These are phyloP conservation scores for Scomberomorus guttatus DNA, from an alignment of 2,797 vertebrate species.

Conservation along the genomic window DNA sequence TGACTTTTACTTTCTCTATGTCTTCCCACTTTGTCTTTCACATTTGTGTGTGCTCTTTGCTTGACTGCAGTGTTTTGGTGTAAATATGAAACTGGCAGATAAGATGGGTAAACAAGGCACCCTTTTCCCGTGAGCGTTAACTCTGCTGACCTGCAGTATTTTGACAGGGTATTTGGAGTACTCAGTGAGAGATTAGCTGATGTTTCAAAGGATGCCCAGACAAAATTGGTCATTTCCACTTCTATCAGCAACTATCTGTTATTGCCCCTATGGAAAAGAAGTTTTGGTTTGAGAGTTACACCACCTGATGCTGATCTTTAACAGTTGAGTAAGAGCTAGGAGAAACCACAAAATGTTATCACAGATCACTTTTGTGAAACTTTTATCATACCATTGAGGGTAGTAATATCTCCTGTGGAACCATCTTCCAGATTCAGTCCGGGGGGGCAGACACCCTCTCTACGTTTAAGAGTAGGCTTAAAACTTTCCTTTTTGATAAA, in stretches of 20 bases:
- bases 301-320: neutral
- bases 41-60: neutral
- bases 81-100: conserved; percentile 67
- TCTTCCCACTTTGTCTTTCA: conserved; percentile 16
- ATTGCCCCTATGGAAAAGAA: neutral
- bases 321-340: neutral
- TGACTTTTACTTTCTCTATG: conserved; percentile 4
- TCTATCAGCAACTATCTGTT: neutral
- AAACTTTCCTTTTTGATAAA: too few relatives aligned
- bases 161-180: neutral
- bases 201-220: neutral
- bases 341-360: conserved; percentile 14
- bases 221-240: neutral
- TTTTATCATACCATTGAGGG: too few relatives aligned
- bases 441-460: too few relatives aligned
- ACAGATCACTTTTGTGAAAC: neutral
- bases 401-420: too few relatives aligned
- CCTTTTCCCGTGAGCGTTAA: conserved; percentile 6
- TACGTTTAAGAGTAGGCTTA: too few relatives aligned
- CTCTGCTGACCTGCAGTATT: conserved; percentile 25
- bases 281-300: neutral
- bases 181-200: neutral
- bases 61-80: conserved; percentile 69
- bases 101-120: conserved; percentile 24
- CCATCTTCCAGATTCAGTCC: too few relatives aligned